These are phyloP conservation scores for Diadophis punctatus DNA, from an alignment of 2,113 vertebrate species.

Conservation along the genomic window DNA sequence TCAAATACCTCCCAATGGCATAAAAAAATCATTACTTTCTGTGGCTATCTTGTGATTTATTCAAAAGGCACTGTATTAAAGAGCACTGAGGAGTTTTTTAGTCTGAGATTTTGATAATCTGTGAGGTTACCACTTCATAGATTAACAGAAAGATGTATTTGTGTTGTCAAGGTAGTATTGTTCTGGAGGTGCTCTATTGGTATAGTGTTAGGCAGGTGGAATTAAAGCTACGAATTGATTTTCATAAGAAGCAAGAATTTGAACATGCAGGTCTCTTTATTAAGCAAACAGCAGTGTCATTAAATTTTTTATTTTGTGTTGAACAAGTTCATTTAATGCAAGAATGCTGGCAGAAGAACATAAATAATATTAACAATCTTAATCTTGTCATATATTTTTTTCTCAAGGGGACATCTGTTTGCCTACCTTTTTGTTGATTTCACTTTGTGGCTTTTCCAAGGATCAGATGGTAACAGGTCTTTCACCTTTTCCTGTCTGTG, in stretches of 20 bases:
- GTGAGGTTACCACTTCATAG: constrained; percentile 57
- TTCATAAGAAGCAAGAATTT: constrained; percentile 54
- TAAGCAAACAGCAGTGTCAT: constrained; percentile 50
- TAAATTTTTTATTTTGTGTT: constrained; percentile 50
- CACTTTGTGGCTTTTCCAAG: constrained; percentile 12
- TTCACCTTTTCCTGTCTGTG: constrained; percentile 4
- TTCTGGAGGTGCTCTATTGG: constrained; percentile 55
- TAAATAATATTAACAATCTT: constrained; percentile 46
- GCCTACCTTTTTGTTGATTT: constrained; percentile 28
- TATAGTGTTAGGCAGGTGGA: constrained; percentile 47
- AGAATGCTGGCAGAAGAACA: constrained; percentile 44
- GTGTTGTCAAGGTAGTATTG: constrained; percentile 59
- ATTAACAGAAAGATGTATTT: constrained; percentile 66
- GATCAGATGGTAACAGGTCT: background rate
- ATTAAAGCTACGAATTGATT: constrained; percentile 60
- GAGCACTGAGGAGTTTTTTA: constrained; percentile 50
- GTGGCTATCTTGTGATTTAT: constrained; percentile 62
- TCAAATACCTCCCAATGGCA: constrained; percentile 45
- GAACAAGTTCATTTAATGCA: constrained; percentile 47
- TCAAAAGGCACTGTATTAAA: constrained; percentile 45
- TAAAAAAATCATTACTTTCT: constrained; percentile 35
- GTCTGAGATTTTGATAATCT: constrained; percentile 58
- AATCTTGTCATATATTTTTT: constrained; percentile 34
- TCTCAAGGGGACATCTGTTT: constrained; percentile 42
- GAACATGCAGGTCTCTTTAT: constrained; percentile 50